Percentiles rank a stretch among this genome's conserved stretches.
Conservation (phyloP, 2,113 vertebrate genomes). For the Meriones unguiculatus region DNA sequence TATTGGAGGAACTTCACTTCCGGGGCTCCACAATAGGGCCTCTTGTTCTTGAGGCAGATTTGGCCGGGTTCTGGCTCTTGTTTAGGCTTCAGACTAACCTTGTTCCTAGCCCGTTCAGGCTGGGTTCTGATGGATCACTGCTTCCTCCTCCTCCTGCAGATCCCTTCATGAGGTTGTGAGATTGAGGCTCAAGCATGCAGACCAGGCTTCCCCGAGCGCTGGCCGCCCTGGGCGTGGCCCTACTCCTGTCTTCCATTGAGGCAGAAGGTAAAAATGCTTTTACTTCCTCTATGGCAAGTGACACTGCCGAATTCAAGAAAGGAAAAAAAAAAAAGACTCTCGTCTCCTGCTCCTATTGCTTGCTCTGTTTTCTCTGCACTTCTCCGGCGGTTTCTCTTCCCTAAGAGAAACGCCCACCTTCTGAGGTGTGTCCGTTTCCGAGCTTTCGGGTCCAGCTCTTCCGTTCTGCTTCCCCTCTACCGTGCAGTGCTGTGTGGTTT, state of each 20-base stretch:
- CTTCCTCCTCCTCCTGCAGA: conserved; percentile 85
- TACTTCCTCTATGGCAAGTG: neutral
- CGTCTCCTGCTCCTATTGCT: conserved; percentile 57
- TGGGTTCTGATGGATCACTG: conserved; percentile 67
- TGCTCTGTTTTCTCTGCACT: conserved; percentile 71
- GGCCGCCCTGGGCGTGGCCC: conserved; percentile 89
- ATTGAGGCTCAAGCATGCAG: conserved; percentile 91
- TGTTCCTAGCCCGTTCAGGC: conserved; percentile 74
- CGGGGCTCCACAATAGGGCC: conserved; percentile 77
- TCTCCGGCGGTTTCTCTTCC: conserved; percentile 75
- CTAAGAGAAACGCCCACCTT: conserved; percentile 77
- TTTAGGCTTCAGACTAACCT: conserved; percentile 79
- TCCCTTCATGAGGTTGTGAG: conserved; percentile 93
- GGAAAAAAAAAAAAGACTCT: neutral
- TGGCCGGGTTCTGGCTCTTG: conserved; percentile 42
- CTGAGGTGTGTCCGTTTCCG: conserved; percentile 53
- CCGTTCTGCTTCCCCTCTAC: conserved; percentile 76
- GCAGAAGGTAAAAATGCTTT: conserved; percentile 95
- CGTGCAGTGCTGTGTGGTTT: conserved; percentile 68
- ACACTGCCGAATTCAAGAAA: conserved; percentile 60
- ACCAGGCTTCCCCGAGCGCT: conserved; percentile 89
- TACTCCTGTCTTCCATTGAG: conserved; percentile 90
- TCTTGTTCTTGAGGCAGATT: conserved; percentile 71
- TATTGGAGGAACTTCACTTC: conserved; percentile 62
- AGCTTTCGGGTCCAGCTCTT: conserved; percentile 70